Base-by-base conservation (phyloP, 2,113 vertebrate genomes). In the Argyrosomus japonicus region DNA sequence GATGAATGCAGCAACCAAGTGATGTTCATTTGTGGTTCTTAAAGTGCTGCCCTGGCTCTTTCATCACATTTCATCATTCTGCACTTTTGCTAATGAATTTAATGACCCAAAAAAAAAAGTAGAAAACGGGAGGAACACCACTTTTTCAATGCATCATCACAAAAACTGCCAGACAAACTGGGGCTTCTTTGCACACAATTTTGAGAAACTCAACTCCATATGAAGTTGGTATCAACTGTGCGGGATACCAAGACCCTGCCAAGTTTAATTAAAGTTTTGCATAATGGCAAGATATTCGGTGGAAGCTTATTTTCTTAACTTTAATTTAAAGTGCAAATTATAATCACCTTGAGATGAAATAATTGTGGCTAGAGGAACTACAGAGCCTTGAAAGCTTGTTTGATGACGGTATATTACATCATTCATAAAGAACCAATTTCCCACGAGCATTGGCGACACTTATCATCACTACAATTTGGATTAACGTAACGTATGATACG, bases 11-110 rank as follows among this genome's bases (percentile, higher is more conserved):
- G 57, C 64, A 10, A 81, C 61, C 76, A 12, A 82, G 65, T 54
- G 60, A 71, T 82, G 71, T 85, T 88, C 86, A 69, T 88, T 82
- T 91, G 89, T 89, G 86, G 88, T 92, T 93, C 92, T 93, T 92
- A 94, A 91, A 93, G 87, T 92, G 90, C 90, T 91, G 88, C 79
- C 81, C 81, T 85, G 80, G 92, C 92, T 93, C 88, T 95, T 95
- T 95, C 95, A 90, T 76, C 83, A 60, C n/a, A 82, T 96, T 96
- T 95, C 95, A 95, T 96, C 95, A 96, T 91, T 89, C 83, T 85
- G 63, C 80, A 65, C 85, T 81, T 91, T 88, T 84, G 67, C 88
- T 92, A 95, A 94, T 94, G 90, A 95, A 91, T 90, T 87, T 92
- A 93, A 94, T 92, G 90, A 93, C 90, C 90, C 81, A 87, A 84